These are phyloP conservation scores for Himalopsyche kuldschensis DNA, from an alignment of 2,888 invertebrate genomes.

Conservation along the genomic window DNA sequence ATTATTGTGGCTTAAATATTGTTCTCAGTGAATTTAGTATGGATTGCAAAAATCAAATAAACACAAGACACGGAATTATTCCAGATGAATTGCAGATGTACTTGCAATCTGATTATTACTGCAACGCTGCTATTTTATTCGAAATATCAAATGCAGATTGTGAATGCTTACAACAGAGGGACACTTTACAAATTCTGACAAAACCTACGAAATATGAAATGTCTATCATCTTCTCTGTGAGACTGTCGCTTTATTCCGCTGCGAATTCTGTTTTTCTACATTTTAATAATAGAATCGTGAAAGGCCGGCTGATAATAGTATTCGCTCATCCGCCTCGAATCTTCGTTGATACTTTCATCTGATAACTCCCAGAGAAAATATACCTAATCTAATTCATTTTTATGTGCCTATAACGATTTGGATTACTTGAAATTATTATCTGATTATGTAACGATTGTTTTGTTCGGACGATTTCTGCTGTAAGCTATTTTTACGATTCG, in stretches of 20 bases:
- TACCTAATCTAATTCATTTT: not conserved
- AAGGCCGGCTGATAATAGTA: conserved; percentile 10
- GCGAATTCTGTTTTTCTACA: not conserved
- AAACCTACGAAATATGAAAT: not conserved
- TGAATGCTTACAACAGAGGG: not conserved
- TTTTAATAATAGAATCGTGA: conserved; percentile 24
- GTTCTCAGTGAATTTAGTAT: not conserved
- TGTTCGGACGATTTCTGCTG: not conserved
- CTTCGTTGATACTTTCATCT: conserved; percentile 7
- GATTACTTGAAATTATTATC: not conserved
- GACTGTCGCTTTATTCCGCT: not conserved
- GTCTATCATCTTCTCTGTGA: not conserved
- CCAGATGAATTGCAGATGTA: not conserved
- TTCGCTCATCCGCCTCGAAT: not conserved
- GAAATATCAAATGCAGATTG: not conserved
- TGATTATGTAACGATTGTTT: not conserved
- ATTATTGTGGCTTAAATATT: not conserved
- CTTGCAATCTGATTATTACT: not conserved
- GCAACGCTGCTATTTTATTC: not conserved
- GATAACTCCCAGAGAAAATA: conserved; percentile 3
- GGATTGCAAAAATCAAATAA: not conserved
- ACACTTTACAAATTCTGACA: not conserved
- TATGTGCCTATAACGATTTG: not conserved
- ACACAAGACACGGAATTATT: not conserved
- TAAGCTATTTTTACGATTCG: not conserved